These are phyloP conservation scores for Anguilla anguilla DNA, from an alignment of 2,797 vertebrate genomes.

Conservation along the genomic window DNA sequence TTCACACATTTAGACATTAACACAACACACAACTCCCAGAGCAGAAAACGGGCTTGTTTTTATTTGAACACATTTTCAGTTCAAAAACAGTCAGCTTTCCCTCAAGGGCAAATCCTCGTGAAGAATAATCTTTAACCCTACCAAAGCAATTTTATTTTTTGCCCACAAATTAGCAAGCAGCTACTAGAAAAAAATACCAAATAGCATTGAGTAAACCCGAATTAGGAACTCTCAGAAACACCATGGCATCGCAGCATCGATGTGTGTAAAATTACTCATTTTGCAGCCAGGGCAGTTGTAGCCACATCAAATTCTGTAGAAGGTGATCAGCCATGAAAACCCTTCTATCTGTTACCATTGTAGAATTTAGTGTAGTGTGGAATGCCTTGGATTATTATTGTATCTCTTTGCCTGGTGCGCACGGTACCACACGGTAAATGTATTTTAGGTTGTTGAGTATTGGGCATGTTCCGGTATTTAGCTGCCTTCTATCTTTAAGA, in stretches of 20 bases:
- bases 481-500: neutral
- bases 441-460: neutral
- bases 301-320: neutral
- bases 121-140: neutral
- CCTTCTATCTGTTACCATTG: neutral
- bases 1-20: conserved; percentile 2
- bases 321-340: neutral
- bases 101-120: neutral
- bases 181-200: neutral
- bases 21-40: neutral
- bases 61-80: neutral
- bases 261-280: neutral
- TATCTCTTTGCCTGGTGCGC: neutral
- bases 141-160: neutral
- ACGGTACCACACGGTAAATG: neutral
- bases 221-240: neutral
- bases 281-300: neutral
- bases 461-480: neutral
- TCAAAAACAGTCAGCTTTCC: neutral
- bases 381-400: neutral
- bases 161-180: neutral
- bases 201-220: neutral
- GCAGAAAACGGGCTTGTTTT: neutral
- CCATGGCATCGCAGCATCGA: neutral
- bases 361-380: neutral